Evolutionary conservation across 2,888 invertebrate species (phyloP).

Genomic region (Nomada lathburiana): DNA sequence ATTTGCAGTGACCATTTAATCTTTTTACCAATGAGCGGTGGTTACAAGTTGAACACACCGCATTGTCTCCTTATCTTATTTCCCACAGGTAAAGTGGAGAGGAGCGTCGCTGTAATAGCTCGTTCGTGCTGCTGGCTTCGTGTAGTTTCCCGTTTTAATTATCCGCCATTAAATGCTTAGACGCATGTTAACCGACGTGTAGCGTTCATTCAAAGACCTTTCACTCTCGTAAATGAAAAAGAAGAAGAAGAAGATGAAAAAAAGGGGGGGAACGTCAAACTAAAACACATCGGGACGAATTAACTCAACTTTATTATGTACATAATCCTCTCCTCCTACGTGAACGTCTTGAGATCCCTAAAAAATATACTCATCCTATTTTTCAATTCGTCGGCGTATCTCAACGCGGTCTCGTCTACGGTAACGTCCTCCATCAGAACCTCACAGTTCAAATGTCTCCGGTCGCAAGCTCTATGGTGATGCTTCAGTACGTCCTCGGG

Average conservation of each 20-base stretch:
- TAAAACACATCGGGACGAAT: neutral
- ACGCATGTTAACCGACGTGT: neutral
- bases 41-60: slow-evolving; percentile 1
- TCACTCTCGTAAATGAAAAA: neutral
- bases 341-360: slow-evolving; percentile 65
- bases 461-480: slow-evolving; percentile 87
- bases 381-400: slow-evolving; percentile 75
- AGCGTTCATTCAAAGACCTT: neutral
- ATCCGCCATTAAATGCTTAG: neutral
- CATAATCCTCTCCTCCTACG: slow-evolving; percentile 45
- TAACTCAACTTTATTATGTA: slow-evolving; percentile 55
- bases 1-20: slow-evolving; percentile 11
- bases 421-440: slow-evolving; percentile 77
- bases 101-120: neutral
- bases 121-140: neutral
- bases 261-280: neutral
- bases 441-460: slow-evolving; percentile 77
- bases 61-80: slow-evolving; percentile 30
- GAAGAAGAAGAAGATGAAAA: too few relatives aligned
- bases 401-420: slow-evolving; percentile 76
- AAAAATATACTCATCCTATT: slow-evolving; percentile 72
- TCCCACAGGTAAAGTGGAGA: slow-evolving; percentile 8
- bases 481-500: slow-evolving; percentile 88
- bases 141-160: neutral
- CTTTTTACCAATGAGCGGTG: neutral